Conservation (phyloP, 2,888 invertebrate species). For the Meandrusa payeni region DNA sequence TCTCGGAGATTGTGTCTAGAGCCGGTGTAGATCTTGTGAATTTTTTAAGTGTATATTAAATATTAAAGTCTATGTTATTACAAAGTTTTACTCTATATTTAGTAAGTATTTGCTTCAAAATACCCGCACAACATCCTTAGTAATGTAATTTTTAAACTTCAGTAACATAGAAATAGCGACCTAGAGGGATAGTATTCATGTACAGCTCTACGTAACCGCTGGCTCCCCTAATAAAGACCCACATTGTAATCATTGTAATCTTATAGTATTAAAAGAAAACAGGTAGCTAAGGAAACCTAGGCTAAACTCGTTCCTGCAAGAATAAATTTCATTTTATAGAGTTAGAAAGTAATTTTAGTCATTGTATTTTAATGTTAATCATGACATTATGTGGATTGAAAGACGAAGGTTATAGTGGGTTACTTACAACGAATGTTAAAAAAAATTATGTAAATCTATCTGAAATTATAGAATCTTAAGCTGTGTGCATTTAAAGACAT, state of each 20-base stretch:
- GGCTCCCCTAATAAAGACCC: conserved; percentile 37
- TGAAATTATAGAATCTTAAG: too few relatives aligned
- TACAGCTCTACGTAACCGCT: conserved; percentile 42
- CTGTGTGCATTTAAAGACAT: too few relatives aligned
- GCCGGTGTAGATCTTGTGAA: conserved; percentile 1
- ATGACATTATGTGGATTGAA: conserved; percentile 4
- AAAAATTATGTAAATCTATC: conserved; percentile 24
- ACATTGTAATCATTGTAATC: conserved; percentile 17
- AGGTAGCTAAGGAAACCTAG: conserved; percentile 56
- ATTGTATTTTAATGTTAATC: conserved; percentile 29
- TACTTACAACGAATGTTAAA: conserved; percentile 62
- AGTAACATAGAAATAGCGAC: too few relatives aligned
- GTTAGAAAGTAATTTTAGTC: conserved; percentile 34
- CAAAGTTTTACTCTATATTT: conserved; percentile 8
- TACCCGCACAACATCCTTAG: too few relatives aligned
- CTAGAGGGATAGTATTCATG: conserved; percentile 23
- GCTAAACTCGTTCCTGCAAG: conserved; percentile 56
- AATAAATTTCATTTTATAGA: conserved; percentile 71
- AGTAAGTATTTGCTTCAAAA: conserved; percentile 10
- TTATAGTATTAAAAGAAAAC: conserved; percentile 52
- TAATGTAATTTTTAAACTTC: conserved; percentile 10
- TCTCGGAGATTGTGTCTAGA: too few relatives aligned
- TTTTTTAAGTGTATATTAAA: conserved; percentile 1
- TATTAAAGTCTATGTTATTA: not conserved
- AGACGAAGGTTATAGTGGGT: conserved; percentile 51